Conservation (phyloP, 64 coral and sea anemone genomes). For the Hydrozoanthus tunicans region DNA sequence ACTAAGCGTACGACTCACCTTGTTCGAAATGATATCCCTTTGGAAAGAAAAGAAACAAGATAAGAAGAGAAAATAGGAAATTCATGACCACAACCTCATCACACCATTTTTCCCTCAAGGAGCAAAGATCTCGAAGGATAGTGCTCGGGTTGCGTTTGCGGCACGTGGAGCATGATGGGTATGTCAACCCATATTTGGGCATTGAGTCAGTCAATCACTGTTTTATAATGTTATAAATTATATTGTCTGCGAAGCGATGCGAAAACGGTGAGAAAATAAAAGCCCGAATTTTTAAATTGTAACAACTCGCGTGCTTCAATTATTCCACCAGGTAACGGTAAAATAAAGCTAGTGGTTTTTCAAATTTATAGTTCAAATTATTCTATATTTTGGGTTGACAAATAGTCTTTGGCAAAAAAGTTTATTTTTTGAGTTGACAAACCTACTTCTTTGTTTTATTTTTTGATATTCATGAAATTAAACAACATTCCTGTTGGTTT, state of each 20-base stretch:
- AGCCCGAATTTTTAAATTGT: too few species aligned
- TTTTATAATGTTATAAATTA: neutral
- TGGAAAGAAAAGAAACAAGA: slow-evolving; percentile 44
- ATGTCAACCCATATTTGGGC: slow-evolving; percentile 38
- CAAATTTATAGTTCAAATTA: too few species aligned
- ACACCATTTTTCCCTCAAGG: slow-evolving; percentile 38
- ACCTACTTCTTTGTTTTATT: neutral
- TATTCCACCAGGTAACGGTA: too few species aligned
- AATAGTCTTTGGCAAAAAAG: too few species aligned
- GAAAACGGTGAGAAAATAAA: too few species aligned
- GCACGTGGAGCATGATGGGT: slow-evolving; percentile 52
- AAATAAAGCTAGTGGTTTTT: too few species aligned
- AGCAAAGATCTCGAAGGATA: slow-evolving; percentile 22
- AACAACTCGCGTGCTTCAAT: too few species aligned
- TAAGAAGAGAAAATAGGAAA: slow-evolving; percentile 52
- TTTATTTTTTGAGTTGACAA: too few species aligned
- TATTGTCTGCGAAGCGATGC: neutral
- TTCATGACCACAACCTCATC: slow-evolving; percentile 64
- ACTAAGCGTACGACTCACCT: slow-evolving; percentile 31
- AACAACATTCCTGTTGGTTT: neutral
- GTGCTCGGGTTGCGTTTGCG: neutral
- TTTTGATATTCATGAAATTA: neutral
- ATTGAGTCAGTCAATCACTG: neutral
- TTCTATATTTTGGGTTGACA: too few species aligned
- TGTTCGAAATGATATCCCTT: slow-evolving; percentile 44